phyloP scores from a whole-genome alignment of 2,888 invertebrate genomes.

The Apamea monoglypha region DNA sequence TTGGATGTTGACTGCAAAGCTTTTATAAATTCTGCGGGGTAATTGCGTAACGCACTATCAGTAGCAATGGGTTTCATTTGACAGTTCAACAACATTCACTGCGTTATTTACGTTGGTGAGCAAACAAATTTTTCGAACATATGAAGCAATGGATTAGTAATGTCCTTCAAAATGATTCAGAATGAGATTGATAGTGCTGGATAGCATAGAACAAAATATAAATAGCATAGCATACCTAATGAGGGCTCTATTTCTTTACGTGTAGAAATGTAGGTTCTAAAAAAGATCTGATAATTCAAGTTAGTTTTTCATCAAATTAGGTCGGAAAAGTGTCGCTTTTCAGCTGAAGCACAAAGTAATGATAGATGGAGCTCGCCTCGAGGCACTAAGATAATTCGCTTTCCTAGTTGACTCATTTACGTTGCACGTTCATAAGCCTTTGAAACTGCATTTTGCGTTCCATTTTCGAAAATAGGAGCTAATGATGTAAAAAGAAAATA shows the following conservation, averaged over 20 bases:
- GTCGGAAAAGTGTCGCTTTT: conserved; percentile 12
- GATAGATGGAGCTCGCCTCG: conserved; percentile 22
- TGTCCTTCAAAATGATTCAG: too few relatives aligned
- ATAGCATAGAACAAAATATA: too few relatives aligned
- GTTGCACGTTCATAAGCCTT: conserved; percentile 36
- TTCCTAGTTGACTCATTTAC: conserved; percentile 34
- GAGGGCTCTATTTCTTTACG: neutral
- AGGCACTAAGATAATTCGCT: conserved; percentile 36
- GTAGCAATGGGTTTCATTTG: too few relatives aligned
- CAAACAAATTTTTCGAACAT: too few relatives aligned
- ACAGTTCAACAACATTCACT: too few relatives aligned
- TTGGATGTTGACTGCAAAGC: neutral
- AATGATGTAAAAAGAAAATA: neutral
- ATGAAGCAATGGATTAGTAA: too few relatives aligned
- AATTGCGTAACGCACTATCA: too few relatives aligned
- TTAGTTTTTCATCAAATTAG: neutral
- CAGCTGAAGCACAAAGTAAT: conserved; percentile 29
- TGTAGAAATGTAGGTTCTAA: neutral
- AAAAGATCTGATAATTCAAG: neutral
- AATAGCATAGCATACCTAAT: neutral
- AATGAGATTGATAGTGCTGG: too few relatives aligned
- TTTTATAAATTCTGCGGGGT: too few relatives aligned
- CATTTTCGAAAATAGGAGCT: conserved; percentile 29
- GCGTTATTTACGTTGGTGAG: too few relatives aligned
- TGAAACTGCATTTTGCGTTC: conserved; percentile 26